These are phyloP conservation scores for Discoglossus pictus DNA, from an alignment of 2,797 vertebrate genomes.

Conservation along the genomic window DNA sequence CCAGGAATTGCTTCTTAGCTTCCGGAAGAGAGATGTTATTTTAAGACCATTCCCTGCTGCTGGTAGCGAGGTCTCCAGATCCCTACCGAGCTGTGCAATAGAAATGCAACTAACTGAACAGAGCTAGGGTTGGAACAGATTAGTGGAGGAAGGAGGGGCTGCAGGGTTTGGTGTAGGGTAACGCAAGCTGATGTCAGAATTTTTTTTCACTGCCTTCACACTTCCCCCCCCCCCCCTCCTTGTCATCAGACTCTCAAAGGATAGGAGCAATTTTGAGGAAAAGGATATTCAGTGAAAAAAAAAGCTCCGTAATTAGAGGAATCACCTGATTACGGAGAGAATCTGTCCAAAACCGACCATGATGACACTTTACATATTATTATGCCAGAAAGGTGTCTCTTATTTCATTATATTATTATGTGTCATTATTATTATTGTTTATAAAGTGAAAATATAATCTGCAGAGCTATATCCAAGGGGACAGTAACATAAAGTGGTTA, in stretches of 20 bases:
- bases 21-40: slow-evolving; percentile 34
- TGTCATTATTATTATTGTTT: no score
- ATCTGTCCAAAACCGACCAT: no score
- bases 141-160: slow-evolving; percentile 51
- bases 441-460: no score
- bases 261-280: slow-evolving; percentile 16
- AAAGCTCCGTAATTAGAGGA: no score
- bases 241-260: slow-evolving; percentile 22
- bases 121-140: slow-evolving; percentile 57
- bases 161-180: slow-evolving; percentile 54
- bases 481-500: no score
- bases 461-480: no score
- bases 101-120: slow-evolving; percentile 61
- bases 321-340: no score
- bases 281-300: not conserved
- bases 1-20: slow-evolving; percentile 1
- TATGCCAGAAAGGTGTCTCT: no score
- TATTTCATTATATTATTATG: no score
- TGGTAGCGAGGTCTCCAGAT: slow-evolving; percentile 11
- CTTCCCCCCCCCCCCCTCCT: not conserved
- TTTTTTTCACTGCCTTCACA: slow-evolving; percentile 6
- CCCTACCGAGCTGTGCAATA: slow-evolving; percentile 19
- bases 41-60: slow-evolving; percentile 8
- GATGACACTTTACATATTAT: no score
- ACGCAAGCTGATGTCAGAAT: slow-evolving; percentile 67